Evolutionary conservation across 2,888 invertebrate genomes (phyloP), one percentile per base, ranked within the genome.

Genomic region (Drosophila testacea): DNA sequence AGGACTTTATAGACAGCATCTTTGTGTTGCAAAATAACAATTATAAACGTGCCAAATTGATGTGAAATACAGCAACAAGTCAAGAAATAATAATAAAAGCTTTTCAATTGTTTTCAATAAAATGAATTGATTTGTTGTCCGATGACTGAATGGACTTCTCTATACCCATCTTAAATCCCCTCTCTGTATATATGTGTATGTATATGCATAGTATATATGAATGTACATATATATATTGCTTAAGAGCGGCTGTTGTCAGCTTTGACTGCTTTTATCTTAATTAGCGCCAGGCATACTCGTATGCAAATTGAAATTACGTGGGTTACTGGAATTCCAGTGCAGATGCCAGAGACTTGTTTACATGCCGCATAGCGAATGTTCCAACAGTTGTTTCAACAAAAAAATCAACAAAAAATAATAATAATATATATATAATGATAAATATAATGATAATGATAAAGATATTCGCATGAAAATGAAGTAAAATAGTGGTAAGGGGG

Each of bases 101-200:
- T 66, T 62, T 71, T 83, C 86, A 83, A 83, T 83, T 83, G 88
- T 77, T 83, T 88, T 85, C 64, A 82, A 83, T 83, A 69, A 79
- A 75, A 88, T 82, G 83, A 88, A 83, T 83, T 85, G 88, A 88
- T 88, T 85, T 88, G 88, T 73, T 84, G 77, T 48, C 71, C 50
- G 69, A 16, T 34, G 50, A 22, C 50, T 73, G 47, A 68, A 63
- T 72, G 65, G 36, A 9, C 32, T 47, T 39, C 32, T 36, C 39
- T 51, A 38, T 44, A 63, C 32, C 27, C 46, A 47, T 16, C 36
- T 54, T 59, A 64, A 51, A n/a, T 36, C 11, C 32, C 28, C 22
- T 36, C 55, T 36, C 44, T 28, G 16, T 50, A 38, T 50, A 32
- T 13, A 46, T 39, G 39, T 48, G 16, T 34, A 32, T 22, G 6